phyloP scores from a whole-genome alignment of 1,140 invertebrate genomes.

The Penaeus indicus region DNA sequence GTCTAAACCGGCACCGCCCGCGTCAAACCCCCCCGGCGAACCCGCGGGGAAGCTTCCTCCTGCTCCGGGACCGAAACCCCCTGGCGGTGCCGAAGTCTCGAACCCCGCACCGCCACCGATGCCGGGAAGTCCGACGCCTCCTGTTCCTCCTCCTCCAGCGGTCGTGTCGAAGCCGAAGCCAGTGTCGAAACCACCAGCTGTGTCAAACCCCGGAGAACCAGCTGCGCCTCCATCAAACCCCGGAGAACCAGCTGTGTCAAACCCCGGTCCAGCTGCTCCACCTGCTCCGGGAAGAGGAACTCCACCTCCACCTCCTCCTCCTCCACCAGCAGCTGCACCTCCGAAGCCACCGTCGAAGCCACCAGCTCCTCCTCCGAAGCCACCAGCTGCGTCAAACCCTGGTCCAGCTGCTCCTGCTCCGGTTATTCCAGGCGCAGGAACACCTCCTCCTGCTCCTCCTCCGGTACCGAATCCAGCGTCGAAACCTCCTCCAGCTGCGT shows the following conservation, averaged over 20 bases:
- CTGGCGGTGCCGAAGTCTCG: no score
- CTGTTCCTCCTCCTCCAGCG: not conserved
- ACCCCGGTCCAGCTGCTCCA: not conserved
- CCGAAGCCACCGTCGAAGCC: not conserved
- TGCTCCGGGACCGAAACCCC: no score
- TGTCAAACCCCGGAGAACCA: constrained; percentile 7
- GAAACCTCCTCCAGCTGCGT: not conserved
- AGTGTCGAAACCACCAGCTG: not conserved
- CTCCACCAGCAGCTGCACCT: not conserved
- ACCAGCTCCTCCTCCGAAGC: not conserved
- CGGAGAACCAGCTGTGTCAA: not conserved
- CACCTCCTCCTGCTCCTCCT: not conserved
- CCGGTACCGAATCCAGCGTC: not conserved
- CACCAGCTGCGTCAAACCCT: constrained; percentile 11
- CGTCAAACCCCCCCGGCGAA: not conserved
- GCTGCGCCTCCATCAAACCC: no score
- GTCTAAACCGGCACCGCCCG: not conserved
- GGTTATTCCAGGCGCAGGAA: constrained; percentile 12
- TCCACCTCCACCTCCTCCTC: not conserved
- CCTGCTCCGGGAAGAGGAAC: not conserved
- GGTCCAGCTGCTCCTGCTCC: not conserved
- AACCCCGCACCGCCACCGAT: no score
- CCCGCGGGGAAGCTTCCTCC: no score
- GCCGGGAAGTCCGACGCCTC: no score
- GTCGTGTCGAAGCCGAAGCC: not conserved